Evolutionary conservation across 2,888 invertebrate species (phyloP), one percentile per base, ranked within the genome.

Genomic region (Heliconius charithonia): DNA sequence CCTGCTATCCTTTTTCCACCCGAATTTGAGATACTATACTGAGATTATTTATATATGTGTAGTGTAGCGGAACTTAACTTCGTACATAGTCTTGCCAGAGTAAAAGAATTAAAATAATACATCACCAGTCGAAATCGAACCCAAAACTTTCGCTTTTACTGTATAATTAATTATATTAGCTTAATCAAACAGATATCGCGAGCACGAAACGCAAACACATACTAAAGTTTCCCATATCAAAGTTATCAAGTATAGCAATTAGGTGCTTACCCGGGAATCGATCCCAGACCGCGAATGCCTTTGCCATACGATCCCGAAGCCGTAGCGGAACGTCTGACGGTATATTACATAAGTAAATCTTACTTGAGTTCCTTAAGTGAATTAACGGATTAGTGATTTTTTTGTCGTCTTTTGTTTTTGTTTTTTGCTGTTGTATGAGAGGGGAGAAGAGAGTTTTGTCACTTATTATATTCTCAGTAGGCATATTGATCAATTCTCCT

Each of bases 271-370:
- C 37, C 59, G 73, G 74, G 71, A 79, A 79, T 79, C 80, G 80
- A 80, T 79, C 73, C 77, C 37, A 67, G 76, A 76, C 45, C 62
- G 80, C 79, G 76, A 80, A 80, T 79, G 74, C 80, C 80, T 73
- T 76, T 69, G 80, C 73, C 72, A 90, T 79, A 81, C 81, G 88
- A 90, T 88, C 89, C 85, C 19, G 90, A 90, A 90, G 88, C 89
- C 90, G 65, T 88, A 88, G 78, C 79, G 71, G 41, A 13, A 65
- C 74, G 80, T 82, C 76, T 77, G 80, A 77, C 77, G 71, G 76
- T 76, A 7, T 63, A 63, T 71, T 75, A 75, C 79, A 78, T 59
- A 69, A 80, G 75, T 75, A 79, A 77, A 80, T 81, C 77, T 77
- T 72, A 65, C 56, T 63, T n/a, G 65, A 45, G 45, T 74, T 29